Evolutionary conservation across 2,113 vertebrate species (phyloP), one percentile per base, ranked within the genome.

Genomic region (Cheilinus undulatus): DNA sequence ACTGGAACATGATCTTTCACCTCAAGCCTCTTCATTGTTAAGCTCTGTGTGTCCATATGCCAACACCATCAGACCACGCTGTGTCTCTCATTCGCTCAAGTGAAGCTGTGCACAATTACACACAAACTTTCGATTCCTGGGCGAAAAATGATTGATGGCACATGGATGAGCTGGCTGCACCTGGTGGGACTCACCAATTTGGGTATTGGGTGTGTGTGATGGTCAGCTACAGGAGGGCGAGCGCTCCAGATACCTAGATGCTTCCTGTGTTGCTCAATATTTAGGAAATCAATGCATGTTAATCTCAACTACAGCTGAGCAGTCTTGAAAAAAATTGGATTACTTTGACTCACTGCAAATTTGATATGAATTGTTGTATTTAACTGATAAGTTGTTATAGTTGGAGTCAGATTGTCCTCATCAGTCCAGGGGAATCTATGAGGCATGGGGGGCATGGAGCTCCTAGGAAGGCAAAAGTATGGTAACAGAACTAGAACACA

Each of bases 271-370:
- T 67, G 74, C 78, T 88, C 75, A 88, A 80, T 84, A 85, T 86
- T 58, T 20, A 73, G 17, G 30, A 88, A 85, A 90, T 91, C 83
- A 14, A 83, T 91, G 76, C 66, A 78, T 77, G 84, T 85, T 78
- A 83, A 88, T 64, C 78, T 63, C 67, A 68, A 38, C 8, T 34
- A 30, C 28, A n/a, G n/a, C n/a, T n/a, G n/a, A n/a, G n/a, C n/a
- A n/a, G n/a, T n/a, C n/a, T n/a, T n/a, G n/a, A n/a, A n/a, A n/a
- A n/a, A n/a, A n/a, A n/a, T n/a, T n/a, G n/a, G n/a, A n/a, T n/a
- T n/a, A n/a, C n/a, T n/a, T n/a, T n/a, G n/a, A n/a, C n/a, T n/a
- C n/a, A n/a, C n/a, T n/a, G n/a, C n/a, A n/a, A n/a, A n/a, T n/a
- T n/a, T n/a, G n/a, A n/a, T n/a, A n/a, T n/a, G n/a, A n/a, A n/a